Percentiles rank a stretch among this genome's conserved stretches.
Conservation (phyloP, 2,888 invertebrate species). For the Sicus ferrugineus region DNA sequence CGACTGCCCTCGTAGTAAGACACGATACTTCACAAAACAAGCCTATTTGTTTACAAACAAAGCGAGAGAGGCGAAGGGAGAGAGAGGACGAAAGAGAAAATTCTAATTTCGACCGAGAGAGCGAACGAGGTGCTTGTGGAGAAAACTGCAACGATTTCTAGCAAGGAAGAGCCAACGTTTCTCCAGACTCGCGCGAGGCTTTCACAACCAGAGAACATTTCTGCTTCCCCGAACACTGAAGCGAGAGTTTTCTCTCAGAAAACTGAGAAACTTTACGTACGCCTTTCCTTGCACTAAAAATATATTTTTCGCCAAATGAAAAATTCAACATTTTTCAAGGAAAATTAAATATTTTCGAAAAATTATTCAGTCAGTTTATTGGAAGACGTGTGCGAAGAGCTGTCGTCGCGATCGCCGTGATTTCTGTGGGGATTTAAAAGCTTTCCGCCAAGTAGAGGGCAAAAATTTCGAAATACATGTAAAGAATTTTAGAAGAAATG, state of each 20-base stretch:
- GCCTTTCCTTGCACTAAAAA: slow-evolving; percentile 41
- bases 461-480: no score
- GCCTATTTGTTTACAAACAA: slow-evolving; percentile 34
- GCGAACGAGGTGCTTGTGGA: background rate
- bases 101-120: background rate
- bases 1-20: no score
- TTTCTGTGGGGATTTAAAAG: no score
- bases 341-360: slow-evolving; percentile 40
- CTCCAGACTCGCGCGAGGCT: background rate
- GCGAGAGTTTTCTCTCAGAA: background rate
- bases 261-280: slow-evolving; percentile 41
- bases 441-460: no score
- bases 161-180: background rate
- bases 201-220: background rate
- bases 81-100: background rate
- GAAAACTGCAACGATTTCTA: background rate
- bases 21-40: no score
- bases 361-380: slow-evolving; percentile 55
- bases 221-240: background rate
- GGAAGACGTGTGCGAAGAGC: slow-evolving; percentile 46
- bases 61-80: background rate
- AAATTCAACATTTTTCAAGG: slow-evolving; percentile 27
- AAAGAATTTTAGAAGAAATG: no score
- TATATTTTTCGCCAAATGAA: slow-evolving; percentile 25
- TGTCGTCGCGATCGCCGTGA: slow-evolving; percentile 7